These are phyloP conservation scores for Meda fulgida DNA, from an alignment of 2,797 vertebrate genomes.

Conservation along the genomic window DNA sequence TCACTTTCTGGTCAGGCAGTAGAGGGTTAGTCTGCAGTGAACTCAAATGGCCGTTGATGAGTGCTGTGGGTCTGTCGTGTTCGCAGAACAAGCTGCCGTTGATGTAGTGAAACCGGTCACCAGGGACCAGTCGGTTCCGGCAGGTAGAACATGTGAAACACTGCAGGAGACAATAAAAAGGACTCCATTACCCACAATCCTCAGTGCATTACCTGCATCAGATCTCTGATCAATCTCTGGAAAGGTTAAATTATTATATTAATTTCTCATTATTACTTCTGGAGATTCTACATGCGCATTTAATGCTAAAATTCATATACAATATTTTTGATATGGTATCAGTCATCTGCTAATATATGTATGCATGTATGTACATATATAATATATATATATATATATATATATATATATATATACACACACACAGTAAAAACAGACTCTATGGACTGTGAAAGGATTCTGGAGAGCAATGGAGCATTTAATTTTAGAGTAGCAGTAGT, in stretches of 20 bases:
- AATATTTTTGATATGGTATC: not conserved
- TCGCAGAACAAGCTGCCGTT: conserved; percentile 99
- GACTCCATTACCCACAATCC: conserved; percentile 48
- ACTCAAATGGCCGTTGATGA: conserved; percentile 99
- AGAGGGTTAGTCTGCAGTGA: conserved; percentile 99
- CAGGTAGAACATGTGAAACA: conserved; percentile 99
- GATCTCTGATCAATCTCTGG: not conserved
- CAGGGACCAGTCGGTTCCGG: conserved; percentile 97
- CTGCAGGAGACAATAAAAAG: conserved; percentile 72
- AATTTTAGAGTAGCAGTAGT: not conserved
- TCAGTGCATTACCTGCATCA: not conserved
- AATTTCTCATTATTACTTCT: not conserved
- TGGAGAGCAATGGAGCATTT: conserved; percentile 10
- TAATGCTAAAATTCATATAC: not conserved
- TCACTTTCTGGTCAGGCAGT: conserved; percentile 99
- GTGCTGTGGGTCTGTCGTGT: conserved; percentile 99
- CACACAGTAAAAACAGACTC: not conserved
- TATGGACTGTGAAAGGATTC: not conserved
- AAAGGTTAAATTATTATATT: not conserved
- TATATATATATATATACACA: too few relatives aligned
- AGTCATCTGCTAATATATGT: not conserved
- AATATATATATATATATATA: too few relatives aligned
- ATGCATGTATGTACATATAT: too few relatives aligned
- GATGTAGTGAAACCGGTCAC: conserved; percentile 99
- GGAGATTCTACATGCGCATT: not conserved